phyloP scores from a whole-genome alignment of 2,113 vertebrate genomes.

The Polypterus senegalus region DNA sequence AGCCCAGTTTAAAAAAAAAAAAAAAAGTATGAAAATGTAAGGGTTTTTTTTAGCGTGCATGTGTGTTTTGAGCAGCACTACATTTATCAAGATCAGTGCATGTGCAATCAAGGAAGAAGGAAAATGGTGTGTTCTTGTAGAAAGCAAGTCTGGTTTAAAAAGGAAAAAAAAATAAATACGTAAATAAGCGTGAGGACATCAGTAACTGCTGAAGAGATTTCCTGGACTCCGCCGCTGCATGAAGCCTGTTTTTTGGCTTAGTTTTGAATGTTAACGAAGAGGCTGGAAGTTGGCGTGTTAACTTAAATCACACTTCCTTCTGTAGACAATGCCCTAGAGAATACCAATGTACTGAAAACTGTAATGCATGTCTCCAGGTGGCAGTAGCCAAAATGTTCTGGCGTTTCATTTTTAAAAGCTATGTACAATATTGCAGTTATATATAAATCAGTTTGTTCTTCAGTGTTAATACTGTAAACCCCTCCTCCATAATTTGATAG shows the following conservation, averaged over 20 bases:
- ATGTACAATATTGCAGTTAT: constrained; percentile 71
- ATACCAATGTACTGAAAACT: constrained; percentile 58
- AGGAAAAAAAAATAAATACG: too few relatives aligned
- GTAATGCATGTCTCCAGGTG: constrained; percentile 78
- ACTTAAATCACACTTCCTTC: constrained; percentile 41
- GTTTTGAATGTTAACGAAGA: constrained; percentile 40
- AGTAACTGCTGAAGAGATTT: constrained; percentile 38
- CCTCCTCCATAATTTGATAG: constrained; percentile 42
- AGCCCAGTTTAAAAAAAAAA: constrained; percentile 59
- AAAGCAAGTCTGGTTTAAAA: constrained; percentile 32
- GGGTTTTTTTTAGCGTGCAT: constrained; percentile 84
- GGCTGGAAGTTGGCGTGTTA: constrained; percentile 41
- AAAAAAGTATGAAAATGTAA: constrained; percentile 60
- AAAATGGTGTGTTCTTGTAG: constrained; percentile 24
- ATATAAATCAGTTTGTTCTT: constrained; percentile 56
- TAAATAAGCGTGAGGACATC: too few relatives aligned
- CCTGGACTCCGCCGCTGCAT: constrained; percentile 51
- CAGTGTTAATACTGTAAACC: constrained; percentile 58
- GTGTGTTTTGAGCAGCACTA: constrained; percentile 80
- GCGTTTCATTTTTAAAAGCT: constrained; percentile 70
- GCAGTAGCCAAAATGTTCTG: constrained; percentile 57
- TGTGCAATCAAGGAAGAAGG: constrained; percentile 42
- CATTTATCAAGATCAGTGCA: constrained; percentile 76
- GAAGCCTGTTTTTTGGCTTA: constrained; percentile 44
- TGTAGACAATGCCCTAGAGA: constrained; percentile 57